A percentile compares a stretch with the other conserved stretches of the same genome.
Evolutionary conservation across 2,797 vertebrate genomes (phyloP).

Genomic region (Sphaeramia orbicularis): DNA sequence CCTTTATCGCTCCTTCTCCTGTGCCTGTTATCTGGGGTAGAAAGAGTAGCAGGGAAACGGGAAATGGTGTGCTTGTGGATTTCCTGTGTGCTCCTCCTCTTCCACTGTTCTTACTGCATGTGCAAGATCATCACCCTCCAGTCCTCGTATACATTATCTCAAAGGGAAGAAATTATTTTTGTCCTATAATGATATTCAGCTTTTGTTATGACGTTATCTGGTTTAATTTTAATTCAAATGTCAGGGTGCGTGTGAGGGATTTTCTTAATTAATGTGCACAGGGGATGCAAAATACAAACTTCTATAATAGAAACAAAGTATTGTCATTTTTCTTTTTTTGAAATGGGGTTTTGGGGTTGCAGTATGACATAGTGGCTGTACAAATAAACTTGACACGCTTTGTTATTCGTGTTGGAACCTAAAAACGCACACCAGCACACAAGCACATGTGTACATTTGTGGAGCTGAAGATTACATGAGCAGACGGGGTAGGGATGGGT

Average conservation of each 20-base stretch:
- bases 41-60: slow-evolving; percentile 74
- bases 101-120: slow-evolving; percentile 55
- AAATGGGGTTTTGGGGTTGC: slow-evolving; percentile 38
- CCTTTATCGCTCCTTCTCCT: slow-evolving; percentile 71
- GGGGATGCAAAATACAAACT: slow-evolving; percentile 66
- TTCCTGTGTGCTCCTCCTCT: slow-evolving; percentile 66
- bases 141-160: slow-evolving; percentile 76
- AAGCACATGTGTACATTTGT: slow-evolving; percentile 61
- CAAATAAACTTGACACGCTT: slow-evolving; percentile 69
- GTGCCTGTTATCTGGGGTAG: slow-evolving; percentile 74
- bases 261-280: slow-evolving; percentile 79
- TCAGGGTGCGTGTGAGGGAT: slow-evolving; percentile 75
- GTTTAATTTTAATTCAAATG: slow-evolving; percentile 85
- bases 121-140: slow-evolving; percentile 66
- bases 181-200: slow-evolving; percentile 75
- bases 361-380: slow-evolving; percentile 58
- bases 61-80: slow-evolving; percentile 72
- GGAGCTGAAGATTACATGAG: slow-evolving; percentile 78
- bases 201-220: slow-evolving; percentile 83
- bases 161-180: slow-evolving; percentile 78
- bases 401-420: slow-evolving; percentile 72
- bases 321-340: slow-evolving; percentile 44
- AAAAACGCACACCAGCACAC: slow-evolving; percentile 54
- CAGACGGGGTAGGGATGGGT: slow-evolving; percentile 65
- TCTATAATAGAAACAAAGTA: slow-evolving; percentile 68